These are phyloP conservation scores for Eledona agricola DNA, from an alignment of 2,888 invertebrate species.

Conservation along the genomic window DNA sequence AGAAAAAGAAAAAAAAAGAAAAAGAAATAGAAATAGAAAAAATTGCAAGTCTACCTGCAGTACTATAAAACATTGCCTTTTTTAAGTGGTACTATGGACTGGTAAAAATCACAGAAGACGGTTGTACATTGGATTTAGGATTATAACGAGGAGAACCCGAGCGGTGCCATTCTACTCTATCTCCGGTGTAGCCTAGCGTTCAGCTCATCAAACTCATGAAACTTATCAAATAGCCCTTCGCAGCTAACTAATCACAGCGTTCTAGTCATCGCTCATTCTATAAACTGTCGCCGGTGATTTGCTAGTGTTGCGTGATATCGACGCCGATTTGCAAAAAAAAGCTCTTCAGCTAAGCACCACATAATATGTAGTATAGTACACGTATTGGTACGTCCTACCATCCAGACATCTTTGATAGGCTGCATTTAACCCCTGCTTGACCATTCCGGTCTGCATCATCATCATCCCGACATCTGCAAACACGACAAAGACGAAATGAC, in stretches of 20 bases:
- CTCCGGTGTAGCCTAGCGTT: too few relatives aligned
- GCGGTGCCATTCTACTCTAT: too few relatives aligned
- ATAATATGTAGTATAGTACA: too few relatives aligned
- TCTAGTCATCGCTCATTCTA: not conserved
- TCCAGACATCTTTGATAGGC: slow-evolving; percentile 73
- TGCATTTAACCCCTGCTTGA: slow-evolving; percentile 87
- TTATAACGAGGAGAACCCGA: too few relatives aligned
- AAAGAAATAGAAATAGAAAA: too few relatives aligned
- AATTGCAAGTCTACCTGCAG: too few relatives aligned
- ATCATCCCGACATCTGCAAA: slow-evolving; percentile 96
- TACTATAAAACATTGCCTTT: too few relatives aligned
- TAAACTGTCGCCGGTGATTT: not conserved
- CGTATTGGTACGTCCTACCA: slow-evolving; percentile 78
- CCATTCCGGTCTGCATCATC: slow-evolving; percentile 96
- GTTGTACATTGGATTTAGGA: slow-evolving; percentile 1
- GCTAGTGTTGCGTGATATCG: slow-evolving; percentile 18
- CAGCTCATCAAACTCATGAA: too few relatives aligned
- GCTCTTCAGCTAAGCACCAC: slow-evolving; percentile 50
- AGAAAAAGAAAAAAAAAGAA: too few relatives aligned
- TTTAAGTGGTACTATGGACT: too few relatives aligned
- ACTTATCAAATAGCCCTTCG: slow-evolving; percentile 6
- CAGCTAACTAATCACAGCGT: slow-evolving; percentile 2
- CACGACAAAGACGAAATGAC: slow-evolving; percentile 69
- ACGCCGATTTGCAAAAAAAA: slow-evolving; percentile 17
- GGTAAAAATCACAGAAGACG: too few relatives aligned